Conservation (phyloP, 2,888 invertebrate species). For the Eupithecia insigniata region DNA sequence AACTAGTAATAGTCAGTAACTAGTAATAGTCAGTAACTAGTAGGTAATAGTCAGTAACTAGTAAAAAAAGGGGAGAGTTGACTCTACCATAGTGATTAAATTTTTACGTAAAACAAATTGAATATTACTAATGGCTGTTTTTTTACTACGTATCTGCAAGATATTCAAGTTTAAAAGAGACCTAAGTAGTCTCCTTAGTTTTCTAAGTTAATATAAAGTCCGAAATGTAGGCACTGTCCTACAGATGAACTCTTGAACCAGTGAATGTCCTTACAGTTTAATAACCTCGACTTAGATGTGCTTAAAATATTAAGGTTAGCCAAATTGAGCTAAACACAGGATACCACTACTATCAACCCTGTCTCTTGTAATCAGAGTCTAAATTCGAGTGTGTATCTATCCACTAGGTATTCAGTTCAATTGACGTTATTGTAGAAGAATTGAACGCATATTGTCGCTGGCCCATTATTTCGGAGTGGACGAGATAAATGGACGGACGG, state of each 20-base stretch:
- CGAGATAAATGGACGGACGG: background rate
- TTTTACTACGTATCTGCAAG: background rate
- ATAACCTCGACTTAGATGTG: background rate
- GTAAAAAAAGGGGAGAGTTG: background rate
- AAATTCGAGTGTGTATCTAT: background rate
- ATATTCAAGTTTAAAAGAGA: background rate
- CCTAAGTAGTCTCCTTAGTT: background rate
- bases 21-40: no score
- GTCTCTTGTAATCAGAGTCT: slow-evolving; percentile 3
- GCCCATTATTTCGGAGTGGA: background rate
- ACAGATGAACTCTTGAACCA: slow-evolving; percentile 7
- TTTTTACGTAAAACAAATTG: no score
- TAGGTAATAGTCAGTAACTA: no score
- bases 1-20: no score
- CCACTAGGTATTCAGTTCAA: slow-evolving; percentile 2
- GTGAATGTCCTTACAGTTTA: slow-evolving; percentile 8
- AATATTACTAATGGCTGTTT: no score
- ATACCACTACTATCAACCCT: slow-evolving; percentile 5
- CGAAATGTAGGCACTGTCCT: slow-evolving; percentile 2
- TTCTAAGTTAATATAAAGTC: background rate
- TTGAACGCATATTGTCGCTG: background rate
- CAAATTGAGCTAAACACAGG: slow-evolving; percentile 9
- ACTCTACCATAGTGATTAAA: background rate
- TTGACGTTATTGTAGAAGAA: slow-evolving; percentile 9
- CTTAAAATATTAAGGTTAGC: background rate